phyloP scores from a whole-genome alignment of 1,140 invertebrate species.

The Euglossa dilemma region DNA sequence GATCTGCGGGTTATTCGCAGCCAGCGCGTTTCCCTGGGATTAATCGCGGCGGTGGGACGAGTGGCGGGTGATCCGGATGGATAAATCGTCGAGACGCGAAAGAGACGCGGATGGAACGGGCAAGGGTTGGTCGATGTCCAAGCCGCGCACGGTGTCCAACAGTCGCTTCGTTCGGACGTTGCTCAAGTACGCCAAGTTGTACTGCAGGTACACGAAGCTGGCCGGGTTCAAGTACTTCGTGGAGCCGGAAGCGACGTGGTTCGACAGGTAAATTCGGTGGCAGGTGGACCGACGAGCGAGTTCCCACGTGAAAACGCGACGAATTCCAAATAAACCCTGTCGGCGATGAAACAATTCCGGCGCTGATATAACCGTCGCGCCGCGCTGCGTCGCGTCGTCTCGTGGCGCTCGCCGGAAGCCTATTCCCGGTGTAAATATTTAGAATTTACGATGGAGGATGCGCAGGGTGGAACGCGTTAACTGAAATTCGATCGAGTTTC shows the following conservation, averaged over 20 bases:
- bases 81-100: not conserved
- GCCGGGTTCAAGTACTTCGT: slow-evolving; percentile 61
- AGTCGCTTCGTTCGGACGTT: slow-evolving; percentile 14
- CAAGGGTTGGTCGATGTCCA: not conserved
- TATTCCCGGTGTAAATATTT: slow-evolving; percentile 6
- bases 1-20: not conserved
- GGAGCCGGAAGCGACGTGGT: slow-evolving; percentile 44
- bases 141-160: not conserved
- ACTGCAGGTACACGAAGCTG: slow-evolving; percentile 58
- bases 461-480: not conserved
- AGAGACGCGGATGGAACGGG: too few relatives aligned
- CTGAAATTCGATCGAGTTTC: slow-evolving; percentile 12
- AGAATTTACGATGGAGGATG: not conserved
- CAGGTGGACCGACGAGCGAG: too few relatives aligned
- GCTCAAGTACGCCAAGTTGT: slow-evolving; percentile 45
- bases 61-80: not conserved
- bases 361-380: too few relatives aligned
- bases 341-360: too few relatives aligned
- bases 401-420: not conserved
- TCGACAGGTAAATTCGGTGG: slow-evolving; percentile 56
- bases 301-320: not conserved
- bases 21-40: not conserved
- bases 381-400: not conserved
- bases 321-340: not conserved
- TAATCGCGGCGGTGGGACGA: not conserved